A percentile compares a stretch with the other conserved stretches of the same genome.
phyloP scores from a whole-genome alignment of 2,113 vertebrate genomes.

The Nasalis larvatus region DNA sequence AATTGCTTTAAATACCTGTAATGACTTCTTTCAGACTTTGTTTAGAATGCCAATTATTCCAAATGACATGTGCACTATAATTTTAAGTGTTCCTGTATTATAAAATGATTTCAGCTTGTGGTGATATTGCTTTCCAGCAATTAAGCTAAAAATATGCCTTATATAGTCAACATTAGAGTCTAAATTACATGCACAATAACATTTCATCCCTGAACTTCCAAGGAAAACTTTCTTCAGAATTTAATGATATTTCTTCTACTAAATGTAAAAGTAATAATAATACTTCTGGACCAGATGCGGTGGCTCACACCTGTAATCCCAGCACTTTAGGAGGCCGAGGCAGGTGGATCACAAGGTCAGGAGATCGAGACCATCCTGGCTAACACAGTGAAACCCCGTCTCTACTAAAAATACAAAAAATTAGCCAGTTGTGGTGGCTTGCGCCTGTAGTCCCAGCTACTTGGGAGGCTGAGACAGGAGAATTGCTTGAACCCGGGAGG shows the following conservation, averaged over 20 bases:
- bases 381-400: no score
- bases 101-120: constrained; percentile 46
- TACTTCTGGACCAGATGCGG: not conserved
- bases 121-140: constrained; percentile 41
- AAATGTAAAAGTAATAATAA: constrained; percentile 16
- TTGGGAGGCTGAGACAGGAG: no score
- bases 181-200: constrained; percentile 23
- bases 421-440: no score
- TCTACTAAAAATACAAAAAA: no score
- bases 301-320: no score
- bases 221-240: constrained; percentile 5
- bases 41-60: constrained; percentile 62
- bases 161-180: constrained; percentile 36
- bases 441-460: no score
- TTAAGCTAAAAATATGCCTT: constrained; percentile 54
- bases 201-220: constrained; percentile 24
- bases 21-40: constrained; percentile 57
- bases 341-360: no score
- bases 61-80: constrained; percentile 53
- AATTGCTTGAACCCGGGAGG: no score
- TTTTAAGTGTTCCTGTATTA: constrained; percentile 48
- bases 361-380: no score
- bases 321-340: no score
- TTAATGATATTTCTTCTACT: constrained; percentile 1
- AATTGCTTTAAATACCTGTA: constrained; percentile 67